Evolutionary conservation across 1,140 invertebrate genomes (phyloP).

Genomic region (Rhopalosiphum padi): DNA sequence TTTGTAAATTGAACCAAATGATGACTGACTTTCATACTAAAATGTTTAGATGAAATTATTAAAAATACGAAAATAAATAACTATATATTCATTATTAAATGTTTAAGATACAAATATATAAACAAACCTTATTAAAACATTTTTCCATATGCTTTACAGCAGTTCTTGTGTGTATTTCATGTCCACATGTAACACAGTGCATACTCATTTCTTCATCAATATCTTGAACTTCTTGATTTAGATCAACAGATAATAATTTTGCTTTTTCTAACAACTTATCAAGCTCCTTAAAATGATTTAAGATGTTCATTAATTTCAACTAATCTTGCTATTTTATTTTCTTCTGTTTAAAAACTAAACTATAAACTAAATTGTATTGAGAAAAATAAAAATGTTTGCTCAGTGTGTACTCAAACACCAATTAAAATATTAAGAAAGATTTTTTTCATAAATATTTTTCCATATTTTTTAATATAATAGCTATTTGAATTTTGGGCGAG

Average conservation of each 20-base stretch:
- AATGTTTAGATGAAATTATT: slow-evolving; percentile 61
- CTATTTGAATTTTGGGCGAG: too few species aligned
- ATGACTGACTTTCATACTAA: slow-evolving; percentile 93
- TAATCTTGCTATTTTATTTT: neutral
- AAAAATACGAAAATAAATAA: neutral
- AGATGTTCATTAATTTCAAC: neutral
- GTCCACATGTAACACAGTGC: slow-evolving; percentile 96
- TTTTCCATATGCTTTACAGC: slow-evolving; percentile 95
- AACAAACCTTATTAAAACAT: slow-evolving; percentile 87
- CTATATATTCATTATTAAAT: neutral
- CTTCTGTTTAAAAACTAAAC: neutral
- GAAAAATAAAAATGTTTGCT: neutral
- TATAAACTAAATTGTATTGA: neutral
- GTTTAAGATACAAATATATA: neutral
- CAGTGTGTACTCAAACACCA: too few species aligned
- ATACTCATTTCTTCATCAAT: slow-evolving; percentile 80
- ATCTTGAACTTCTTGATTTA: slow-evolving; percentile 73
- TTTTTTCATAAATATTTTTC: neutral
- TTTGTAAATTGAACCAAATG: slow-evolving; percentile 93
- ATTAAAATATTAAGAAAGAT: too few species aligned
- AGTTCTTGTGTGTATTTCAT: slow-evolving; percentile 86
- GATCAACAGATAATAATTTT: slow-evolving; percentile 68
- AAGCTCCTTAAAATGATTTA: slow-evolving; percentile 69
- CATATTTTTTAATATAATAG: too few species aligned
- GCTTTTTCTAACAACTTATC: slow-evolving; percentile 83